A percentile compares a stretch with the other conserved stretches of the same genome.
phyloP scores from a whole-genome alignment of 2,888 invertebrate genomes.

The Perizoma flavofasciatum region DNA sequence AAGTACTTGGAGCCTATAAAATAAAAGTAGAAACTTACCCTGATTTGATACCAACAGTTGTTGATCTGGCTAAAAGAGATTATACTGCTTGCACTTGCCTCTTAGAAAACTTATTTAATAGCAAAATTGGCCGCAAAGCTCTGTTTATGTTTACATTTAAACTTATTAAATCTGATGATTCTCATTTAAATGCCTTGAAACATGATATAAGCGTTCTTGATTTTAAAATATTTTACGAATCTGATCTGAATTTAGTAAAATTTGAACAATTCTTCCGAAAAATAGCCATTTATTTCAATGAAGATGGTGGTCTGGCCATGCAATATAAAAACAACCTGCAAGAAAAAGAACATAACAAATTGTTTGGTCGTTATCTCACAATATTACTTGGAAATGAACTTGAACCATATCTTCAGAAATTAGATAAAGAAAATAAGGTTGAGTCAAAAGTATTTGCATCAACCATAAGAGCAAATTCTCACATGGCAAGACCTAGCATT shows the following conservation, averaged over 20 bases:
- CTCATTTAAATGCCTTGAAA: conserved; percentile 60
- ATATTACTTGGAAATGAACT: conserved; percentile 33
- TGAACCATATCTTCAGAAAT: conserved; percentile 28
- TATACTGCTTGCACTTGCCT: conserved; percentile 35
- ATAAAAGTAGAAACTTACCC: conserved; percentile 41
- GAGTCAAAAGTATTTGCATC: conserved; percentile 40
- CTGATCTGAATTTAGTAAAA: conserved; percentile 29
- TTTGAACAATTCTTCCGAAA: conserved; percentile 49
- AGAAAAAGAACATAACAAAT: conserved; percentile 33
- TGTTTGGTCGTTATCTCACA: conserved; percentile 21
- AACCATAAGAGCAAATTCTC: conserved; percentile 52
- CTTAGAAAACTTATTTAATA: conserved; percentile 47
- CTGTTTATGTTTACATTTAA: conserved; percentile 53
- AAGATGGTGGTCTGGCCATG: conserved; percentile 50
- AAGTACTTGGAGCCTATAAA: conserved; percentile 49
- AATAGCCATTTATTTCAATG: conserved; percentile 57
- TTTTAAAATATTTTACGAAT: conserved; percentile 16
- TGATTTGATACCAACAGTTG: conserved; percentile 43
- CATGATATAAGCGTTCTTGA: conserved; percentile 52
- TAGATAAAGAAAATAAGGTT: conserved; percentile 32
- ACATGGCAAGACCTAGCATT: conserved; percentile 49
- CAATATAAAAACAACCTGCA: conserved; percentile 24
- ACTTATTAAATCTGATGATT: conserved; percentile 50
- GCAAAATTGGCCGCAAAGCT: conserved; percentile 52
- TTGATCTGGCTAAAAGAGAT: conserved; percentile 42